Base-by-base conservation (phyloP, 2,888 invertebrate genomes). In the Drosophila cyrtoloma region DNA sequence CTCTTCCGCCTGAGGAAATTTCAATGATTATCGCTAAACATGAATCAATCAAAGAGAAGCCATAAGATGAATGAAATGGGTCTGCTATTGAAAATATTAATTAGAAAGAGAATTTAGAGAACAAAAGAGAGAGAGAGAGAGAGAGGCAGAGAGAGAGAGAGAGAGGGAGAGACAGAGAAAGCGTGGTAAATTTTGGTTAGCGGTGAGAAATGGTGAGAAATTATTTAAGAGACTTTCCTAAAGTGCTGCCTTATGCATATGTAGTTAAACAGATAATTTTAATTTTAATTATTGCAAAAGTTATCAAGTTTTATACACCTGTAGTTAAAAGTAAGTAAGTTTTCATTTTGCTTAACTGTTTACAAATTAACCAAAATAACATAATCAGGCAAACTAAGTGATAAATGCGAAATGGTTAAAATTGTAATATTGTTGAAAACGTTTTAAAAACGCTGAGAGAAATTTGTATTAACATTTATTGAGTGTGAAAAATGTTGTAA, bases 1-100 rank as follows among this genome's bases (percentile, higher is more conserved):
- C 78, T 73, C 79, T 73, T 59, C 16, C 16, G 37, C 22, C 5
- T 26, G 9, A 16, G 14, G 5, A 12, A 30, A 30, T 30, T 19
- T 12, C 3, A 6, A 6, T 19, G 30, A 12, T 62, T 35, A 37
- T 39, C 2, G 28, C 14, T 1, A 26, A 47, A 26, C 1, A 16
- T 47, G 14, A 22, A 47, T 14, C 22, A 44, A 22, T 44, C 3
- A 14, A 14, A 4, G 22, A 47, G 2, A 47, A 56, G 1, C 26
- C 1, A 35, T 28, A 16, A 10, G 1, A 5, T 9, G 7, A 22
- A 16, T 5, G 4, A 4, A 7, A 26, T 16, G 47, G 7, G 22
- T 16, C 16, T 22, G 16, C 14, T 14, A 5, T 42, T 19, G 7
- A 37, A 37, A 37, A 16, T 2, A 37, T 19, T 37, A 19, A 37